phyloP scores from a whole-genome alignment of 1,140 invertebrate species.

The Eumaeus atala region DNA sequence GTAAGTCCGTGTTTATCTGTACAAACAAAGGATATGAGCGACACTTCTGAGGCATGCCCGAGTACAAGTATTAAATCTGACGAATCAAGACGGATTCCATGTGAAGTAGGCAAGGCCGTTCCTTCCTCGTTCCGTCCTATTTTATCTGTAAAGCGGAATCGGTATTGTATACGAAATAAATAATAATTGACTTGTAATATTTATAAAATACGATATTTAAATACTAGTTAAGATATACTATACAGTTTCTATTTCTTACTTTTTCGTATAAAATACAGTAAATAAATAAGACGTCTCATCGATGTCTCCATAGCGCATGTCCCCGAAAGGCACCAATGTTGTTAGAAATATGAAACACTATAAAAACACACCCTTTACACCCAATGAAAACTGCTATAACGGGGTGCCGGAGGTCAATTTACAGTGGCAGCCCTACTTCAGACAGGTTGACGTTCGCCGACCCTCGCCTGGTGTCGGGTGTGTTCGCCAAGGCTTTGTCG shows the following conservation, averaged over 20 bases:
- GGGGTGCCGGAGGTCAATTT: slow-evolving; percentile 17
- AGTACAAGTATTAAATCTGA: too few relatives aligned
- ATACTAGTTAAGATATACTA: too few relatives aligned
- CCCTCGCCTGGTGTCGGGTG: slow-evolving; percentile 26
- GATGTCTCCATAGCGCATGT: slow-evolving; percentile 30
- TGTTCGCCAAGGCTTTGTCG: slow-evolving; percentile 30
- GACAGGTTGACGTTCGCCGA: slow-evolving; percentile 30
- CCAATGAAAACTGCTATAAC: slow-evolving; percentile 13
- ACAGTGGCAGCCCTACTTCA: slow-evolving; percentile 32
- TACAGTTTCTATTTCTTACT: background rate
- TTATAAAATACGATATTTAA: too few relatives aligned
- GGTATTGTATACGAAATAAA: too few relatives aligned
- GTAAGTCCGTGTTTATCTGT: too few relatives aligned
- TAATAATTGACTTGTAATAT: too few relatives aligned
- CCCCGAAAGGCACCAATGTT: slow-evolving; percentile 19
- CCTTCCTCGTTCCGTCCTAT: too few relatives aligned
- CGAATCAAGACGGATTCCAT: too few relatives aligned
- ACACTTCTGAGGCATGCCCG: too few relatives aligned
- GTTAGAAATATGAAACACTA: slow-evolving; percentile 17
- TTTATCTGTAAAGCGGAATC: too few relatives aligned
- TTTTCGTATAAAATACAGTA: background rate
- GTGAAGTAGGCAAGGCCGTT: too few relatives aligned
- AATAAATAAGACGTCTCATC: slow-evolving; percentile 17
- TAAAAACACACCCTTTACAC: slow-evolving; percentile 12
- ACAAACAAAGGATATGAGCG: too few relatives aligned